Evolutionary conservation across 1,140 invertebrate species (phyloP).

Genomic region (Aculops lycopersici): DNA sequence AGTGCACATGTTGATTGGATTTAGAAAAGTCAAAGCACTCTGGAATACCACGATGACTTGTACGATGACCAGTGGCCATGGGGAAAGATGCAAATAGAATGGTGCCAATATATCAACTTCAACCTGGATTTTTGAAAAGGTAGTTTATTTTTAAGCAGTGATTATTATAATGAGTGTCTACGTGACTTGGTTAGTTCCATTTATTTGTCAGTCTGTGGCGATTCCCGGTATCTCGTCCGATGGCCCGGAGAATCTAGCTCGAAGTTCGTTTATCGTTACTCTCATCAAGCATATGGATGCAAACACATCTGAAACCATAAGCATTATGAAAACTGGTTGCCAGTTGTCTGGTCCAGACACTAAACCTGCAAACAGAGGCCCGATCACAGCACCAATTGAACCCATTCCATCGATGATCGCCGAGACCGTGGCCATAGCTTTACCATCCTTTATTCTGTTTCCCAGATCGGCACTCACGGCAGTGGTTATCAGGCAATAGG

Average conservation of each 20-base stretch:
- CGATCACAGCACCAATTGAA: constrained; percentile 64
- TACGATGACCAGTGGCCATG: no score
- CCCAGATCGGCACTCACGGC: constrained; percentile 76
- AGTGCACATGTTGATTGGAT: no score
- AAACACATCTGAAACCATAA: constrained; percentile 43
- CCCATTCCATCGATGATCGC: constrained; percentile 88
- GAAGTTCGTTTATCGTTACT: constrained; percentile 9
- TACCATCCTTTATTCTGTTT: constrained; percentile 50
- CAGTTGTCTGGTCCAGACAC: constrained; percentile 30
- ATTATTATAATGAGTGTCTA: no score
- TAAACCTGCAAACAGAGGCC: constrained; percentile 55
- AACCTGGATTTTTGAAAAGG: no score
- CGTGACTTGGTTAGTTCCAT: no score
- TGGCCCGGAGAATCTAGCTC: no score
- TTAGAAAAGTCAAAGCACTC: no score
- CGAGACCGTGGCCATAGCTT: constrained; percentile 70
- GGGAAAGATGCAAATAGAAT: no score
- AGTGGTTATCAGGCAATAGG: constrained; percentile 78
- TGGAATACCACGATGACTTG: no score
- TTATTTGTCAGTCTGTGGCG: not conserved
- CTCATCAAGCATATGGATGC: constrained; percentile 25
- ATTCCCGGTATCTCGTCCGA: not conserved
- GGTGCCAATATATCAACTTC: no score
- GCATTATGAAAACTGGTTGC: constrained; percentile 65
- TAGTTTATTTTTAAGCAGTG: no score